phyloP scores from a whole-genome alignment of 1,140 invertebrate genomes.

The Danaus melanippus region DNA sequence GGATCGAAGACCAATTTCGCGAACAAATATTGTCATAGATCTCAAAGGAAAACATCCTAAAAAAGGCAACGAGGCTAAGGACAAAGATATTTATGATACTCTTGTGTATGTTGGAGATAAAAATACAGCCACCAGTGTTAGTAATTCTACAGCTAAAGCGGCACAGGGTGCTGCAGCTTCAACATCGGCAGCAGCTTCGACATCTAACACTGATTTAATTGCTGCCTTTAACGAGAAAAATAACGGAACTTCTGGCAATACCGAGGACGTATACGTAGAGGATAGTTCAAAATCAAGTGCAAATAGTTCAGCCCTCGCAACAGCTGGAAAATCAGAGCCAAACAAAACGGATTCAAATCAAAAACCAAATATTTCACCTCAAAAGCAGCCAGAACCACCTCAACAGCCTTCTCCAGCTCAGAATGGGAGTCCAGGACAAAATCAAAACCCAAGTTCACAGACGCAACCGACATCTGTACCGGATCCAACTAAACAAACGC shows the following conservation, averaged over 20 bases:
- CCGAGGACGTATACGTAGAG: constrained; percentile 21
- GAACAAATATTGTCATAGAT: constrained; percentile 34
- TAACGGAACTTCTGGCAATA: constrained; percentile 9
- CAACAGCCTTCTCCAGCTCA: background rate
- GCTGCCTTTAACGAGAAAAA: constrained; percentile 16
- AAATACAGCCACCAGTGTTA: constrained; percentile 17
- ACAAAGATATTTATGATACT: constrained; percentile 14
- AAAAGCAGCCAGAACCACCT: background rate
- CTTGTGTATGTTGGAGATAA: constrained; percentile 21
- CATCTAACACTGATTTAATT: constrained; percentile 20
- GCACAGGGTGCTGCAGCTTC: constrained; percentile 7
- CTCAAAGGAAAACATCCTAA: constrained; percentile 15
- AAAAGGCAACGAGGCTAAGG: constrained; percentile 3
- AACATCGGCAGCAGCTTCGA: constrained; percentile 17
- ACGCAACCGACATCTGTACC: too few relatives aligned
- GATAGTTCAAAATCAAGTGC: constrained; percentile 21
- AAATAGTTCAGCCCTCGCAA: constrained; percentile 6
- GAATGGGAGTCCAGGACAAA: background rate
- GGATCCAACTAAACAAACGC: too few relatives aligned
- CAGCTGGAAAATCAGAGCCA: background rate
- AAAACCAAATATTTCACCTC: constrained; percentile 5
- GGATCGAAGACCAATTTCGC: constrained; percentile 6
- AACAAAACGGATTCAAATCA: background rate
- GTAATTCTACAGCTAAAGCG: constrained; percentile 14
- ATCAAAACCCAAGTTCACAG: background rate